Conservation (phyloP, 2,113 vertebrate species). For the Psephotus haematonotus region DNA sequence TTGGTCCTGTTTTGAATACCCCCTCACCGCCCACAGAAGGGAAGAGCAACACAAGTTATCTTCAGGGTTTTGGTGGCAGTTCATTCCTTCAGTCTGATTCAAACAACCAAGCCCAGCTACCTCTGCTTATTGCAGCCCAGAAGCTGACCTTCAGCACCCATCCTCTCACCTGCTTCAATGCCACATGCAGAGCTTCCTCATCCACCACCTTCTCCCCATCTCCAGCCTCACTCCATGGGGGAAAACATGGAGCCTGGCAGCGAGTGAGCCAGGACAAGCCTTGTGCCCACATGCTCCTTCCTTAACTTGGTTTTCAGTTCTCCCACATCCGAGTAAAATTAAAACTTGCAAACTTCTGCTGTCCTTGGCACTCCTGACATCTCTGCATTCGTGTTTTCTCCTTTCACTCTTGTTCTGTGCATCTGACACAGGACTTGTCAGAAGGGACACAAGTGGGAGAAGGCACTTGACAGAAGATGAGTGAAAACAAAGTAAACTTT, state of each 20-base stretch:
- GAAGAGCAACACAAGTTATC: not conserved
- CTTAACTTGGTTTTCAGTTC: not conserved
- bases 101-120: not conserved
- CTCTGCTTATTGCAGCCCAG: not conserved
- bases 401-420: not conserved
- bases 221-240: not conserved
- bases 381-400: not conserved
- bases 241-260: not conserved
- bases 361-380: not conserved
- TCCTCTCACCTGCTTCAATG: not conserved
- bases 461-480: not conserved
- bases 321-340: not conserved
- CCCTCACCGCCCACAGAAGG: not conserved
- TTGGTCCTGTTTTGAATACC: not conserved
- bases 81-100: not conserved
- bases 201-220: not conserved
- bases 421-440: not conserved
- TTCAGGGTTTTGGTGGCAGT: not conserved
- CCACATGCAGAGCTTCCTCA: rapidly evolving
- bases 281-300: not conserved
- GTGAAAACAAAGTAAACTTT: not conserved
- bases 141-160: not conserved
- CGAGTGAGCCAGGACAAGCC: not conserved
- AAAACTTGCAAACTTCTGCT: not conserved
- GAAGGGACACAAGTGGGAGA: not conserved